phyloP scores from a whole-genome alignment of 1,140 invertebrate species.

The Callitettix versicolor region DNA sequence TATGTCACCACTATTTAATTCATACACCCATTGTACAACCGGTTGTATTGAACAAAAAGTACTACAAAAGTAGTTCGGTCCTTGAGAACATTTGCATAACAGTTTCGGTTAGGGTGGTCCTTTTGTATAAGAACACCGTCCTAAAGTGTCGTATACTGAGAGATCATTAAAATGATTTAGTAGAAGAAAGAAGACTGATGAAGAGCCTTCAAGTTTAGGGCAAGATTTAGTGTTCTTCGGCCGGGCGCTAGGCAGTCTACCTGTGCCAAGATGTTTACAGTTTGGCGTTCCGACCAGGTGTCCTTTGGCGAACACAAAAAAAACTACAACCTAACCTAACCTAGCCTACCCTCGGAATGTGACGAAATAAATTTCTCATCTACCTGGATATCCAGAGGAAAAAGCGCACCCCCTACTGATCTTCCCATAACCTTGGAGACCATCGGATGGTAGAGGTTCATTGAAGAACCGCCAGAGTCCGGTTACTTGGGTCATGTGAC shows the following conservation, averaged over 20 bases:
- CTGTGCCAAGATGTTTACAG: neutral
- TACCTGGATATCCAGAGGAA: neutral
- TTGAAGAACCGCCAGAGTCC: neutral
- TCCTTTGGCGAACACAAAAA: too few species aligned
- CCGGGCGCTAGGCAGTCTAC: neutral
- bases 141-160: neutral
- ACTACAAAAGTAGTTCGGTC: too few species aligned
- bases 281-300: neutral
- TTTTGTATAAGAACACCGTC: too few species aligned
- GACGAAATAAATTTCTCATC: neutral
- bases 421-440: neutral
- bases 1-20: too few species aligned
- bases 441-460: neutral
- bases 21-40: too few species aligned
- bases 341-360: neutral
- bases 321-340: too few species aligned
- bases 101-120: too few species aligned
- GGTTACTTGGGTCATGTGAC: neutral
- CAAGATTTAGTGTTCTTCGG: neutral
- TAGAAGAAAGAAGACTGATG: too few species aligned
- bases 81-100: too few species aligned
- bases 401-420: neutral
- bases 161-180: neutral
- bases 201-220: neutral
- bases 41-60: too few species aligned